Evolutionary conservation across 2,113 vertebrate species (phyloP).

Genomic region (Thamnaconus septentrionalis): DNA sequence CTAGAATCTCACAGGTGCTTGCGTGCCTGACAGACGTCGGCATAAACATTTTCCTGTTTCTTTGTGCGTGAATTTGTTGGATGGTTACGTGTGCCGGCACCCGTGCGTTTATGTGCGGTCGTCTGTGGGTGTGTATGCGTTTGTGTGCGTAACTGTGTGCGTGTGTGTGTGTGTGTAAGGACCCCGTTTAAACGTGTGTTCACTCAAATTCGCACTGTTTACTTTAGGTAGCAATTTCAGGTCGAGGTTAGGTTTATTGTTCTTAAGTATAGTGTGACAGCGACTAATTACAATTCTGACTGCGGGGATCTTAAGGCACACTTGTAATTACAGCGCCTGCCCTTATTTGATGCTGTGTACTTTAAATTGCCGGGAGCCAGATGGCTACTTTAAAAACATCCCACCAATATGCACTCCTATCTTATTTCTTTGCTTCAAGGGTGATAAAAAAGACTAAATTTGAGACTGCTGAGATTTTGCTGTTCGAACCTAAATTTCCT

Average conservation of each 20-base stretch:
- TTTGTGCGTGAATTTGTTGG: not conserved
- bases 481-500: too few relatives aligned
- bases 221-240: constrained; percentile 50
- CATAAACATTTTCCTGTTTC: not conserved
- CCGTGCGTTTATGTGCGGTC: not conserved
- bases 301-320: constrained; percentile 37
- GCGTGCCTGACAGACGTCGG: constrained; percentile 1
- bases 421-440: constrained; percentile 52
- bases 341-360: constrained; percentile 45
- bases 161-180: constrained; percentile 33
- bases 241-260: constrained; percentile 67
- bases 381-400: constrained; percentile 53
- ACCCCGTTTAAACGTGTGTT: constrained; percentile 60
- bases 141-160: constrained; percentile 8
- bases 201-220: constrained; percentile 61
- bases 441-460: constrained; percentile 25
- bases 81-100: not conserved
- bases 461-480: constrained; percentile 1
- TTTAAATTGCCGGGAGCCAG: constrained; percentile 56
- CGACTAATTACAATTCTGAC: constrained; percentile 65
- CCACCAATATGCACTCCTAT: constrained; percentile 39
- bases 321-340: constrained; percentile 54
- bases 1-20: constrained; percentile 4
- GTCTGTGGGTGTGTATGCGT: not conserved
- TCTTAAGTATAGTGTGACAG: constrained; percentile 70